phyloP scores from a whole-genome alignment of 2,113 vertebrate genomes.

The Pseudonaja textilis region DNA sequence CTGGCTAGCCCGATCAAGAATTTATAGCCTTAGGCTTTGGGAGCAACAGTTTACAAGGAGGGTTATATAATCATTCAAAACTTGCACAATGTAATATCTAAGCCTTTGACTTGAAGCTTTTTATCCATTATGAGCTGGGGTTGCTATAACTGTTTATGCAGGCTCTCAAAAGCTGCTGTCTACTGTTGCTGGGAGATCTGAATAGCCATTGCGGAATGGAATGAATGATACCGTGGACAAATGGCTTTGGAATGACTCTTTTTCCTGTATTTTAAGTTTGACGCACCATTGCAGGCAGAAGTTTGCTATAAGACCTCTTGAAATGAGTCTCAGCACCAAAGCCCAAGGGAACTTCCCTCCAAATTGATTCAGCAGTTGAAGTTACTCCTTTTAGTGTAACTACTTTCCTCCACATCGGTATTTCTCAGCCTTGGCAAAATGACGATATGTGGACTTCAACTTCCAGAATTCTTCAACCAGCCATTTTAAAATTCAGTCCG shows the following conservation, averaged over 20 bases:
- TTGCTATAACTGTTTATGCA: conserved; percentile 35
- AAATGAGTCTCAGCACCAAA: not conserved
- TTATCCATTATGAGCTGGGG: conserved; percentile 50
- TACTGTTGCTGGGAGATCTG: conserved; percentile 15
- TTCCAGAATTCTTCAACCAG: not conserved
- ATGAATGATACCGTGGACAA: conserved; percentile 24
- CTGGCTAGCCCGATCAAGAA: conserved; percentile 46
- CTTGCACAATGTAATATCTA: conserved; percentile 41
- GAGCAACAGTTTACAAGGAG: conserved; percentile 51
- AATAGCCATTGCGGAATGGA: not conserved
- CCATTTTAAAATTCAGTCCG: not conserved
- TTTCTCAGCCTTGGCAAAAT: too few species aligned
- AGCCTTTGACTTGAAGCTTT: conserved; percentile 54
- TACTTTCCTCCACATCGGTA: not conserved
- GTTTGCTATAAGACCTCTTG: not conserved
- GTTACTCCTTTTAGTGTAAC: not conserved
- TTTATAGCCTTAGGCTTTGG: conserved; percentile 57
- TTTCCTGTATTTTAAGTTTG: conserved; percentile 21
- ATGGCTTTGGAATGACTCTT: conserved; percentile 30
- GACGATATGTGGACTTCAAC: too few species aligned
- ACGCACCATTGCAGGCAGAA: conserved; percentile 17
- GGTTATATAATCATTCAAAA: conserved; percentile 54
- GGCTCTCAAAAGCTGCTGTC: conserved; percentile 32
- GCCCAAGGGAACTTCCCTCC: not conserved
- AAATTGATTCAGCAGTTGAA: conserved; percentile 38